phyloP scores from a whole-genome alignment of 2,888 invertebrate genomes.

The Alentia gelatinosa region DNA sequence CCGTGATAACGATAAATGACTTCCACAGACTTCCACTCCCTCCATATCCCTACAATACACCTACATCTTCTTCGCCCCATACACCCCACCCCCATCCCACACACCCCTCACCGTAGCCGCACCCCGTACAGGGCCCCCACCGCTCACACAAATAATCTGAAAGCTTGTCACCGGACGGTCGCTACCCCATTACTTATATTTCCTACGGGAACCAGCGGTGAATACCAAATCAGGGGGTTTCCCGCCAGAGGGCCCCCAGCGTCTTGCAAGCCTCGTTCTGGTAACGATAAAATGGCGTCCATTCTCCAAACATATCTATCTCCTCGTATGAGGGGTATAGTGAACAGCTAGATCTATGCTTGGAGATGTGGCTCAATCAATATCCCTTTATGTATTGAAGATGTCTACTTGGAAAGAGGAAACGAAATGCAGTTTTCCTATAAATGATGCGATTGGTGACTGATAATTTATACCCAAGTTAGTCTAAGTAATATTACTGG shows the following conservation, averaged over 20 bases:
- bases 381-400: too few relatives aligned
- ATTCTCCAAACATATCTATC: background rate
- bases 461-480: too few relatives aligned
- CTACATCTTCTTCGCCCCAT: background rate
- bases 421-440: too few relatives aligned
- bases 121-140: background rate
- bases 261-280: background rate
- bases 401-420: too few relatives aligned
- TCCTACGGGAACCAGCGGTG: background rate
- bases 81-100: background rate
- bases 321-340: background rate
- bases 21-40: too few relatives aligned
- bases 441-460: too few relatives aligned
- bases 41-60: background rate
- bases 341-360: background rate
- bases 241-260: background rate
- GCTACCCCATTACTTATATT: slow-evolving; percentile 10
- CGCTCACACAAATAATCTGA: background rate
- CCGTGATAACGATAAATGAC: background rate
- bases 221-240: background rate
- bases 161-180: background rate
- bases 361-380: background rate
- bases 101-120: too few relatives aligned
- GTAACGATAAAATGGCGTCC: background rate
- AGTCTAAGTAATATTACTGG: too few relatives aligned